A percentile compares a stretch with the other conserved stretches of the same genome.
Conservation (phyloP, 2,888 invertebrate species). For the Torymus auratus region DNA sequence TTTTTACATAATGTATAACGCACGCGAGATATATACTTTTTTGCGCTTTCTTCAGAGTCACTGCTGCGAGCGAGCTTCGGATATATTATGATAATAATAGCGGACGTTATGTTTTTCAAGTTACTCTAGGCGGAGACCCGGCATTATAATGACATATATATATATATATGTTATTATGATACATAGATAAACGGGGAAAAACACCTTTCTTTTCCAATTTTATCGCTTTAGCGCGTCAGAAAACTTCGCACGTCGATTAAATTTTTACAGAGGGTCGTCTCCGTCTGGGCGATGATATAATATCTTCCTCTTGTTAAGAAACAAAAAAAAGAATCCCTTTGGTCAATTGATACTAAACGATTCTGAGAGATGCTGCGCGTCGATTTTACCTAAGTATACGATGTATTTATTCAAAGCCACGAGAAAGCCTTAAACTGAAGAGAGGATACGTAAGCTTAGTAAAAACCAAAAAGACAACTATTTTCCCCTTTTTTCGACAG, state of each 20-base stretch:
- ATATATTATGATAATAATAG: not conserved
- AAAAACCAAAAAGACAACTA: not conserved
- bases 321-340: constrained; percentile 32
- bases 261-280: too few relatives aligned
- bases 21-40: constrained; percentile 14
- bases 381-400: constrained; percentile 21
- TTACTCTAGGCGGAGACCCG: too few relatives aligned
- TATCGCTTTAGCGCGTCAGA: too few relatives aligned
- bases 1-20: constrained; percentile 32
- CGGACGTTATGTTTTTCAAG: not conserved
- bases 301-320: constrained; percentile 19
- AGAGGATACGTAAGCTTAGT: not conserved
- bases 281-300: too few relatives aligned
- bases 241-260: too few relatives aligned
- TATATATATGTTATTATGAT: too few relatives aligned
- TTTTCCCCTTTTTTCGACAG: not conserved
- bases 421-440: constrained; percentile 42
- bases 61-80: not conserved
- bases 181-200: too few relatives aligned
- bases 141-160: too few relatives aligned
- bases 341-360: constrained; percentile 32
- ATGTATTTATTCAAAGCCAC: constrained; percentile 39
- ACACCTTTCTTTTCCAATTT: too few relatives aligned
- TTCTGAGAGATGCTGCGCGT: constrained; percentile 36
- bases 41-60: constrained; percentile 34